Percentiles rank a stretch among this genome's conserved stretches.
These are phyloP conservation scores for Pollenia griseotomentosa DNA, from an alignment of 2,888 invertebrate genomes.

Conservation along the genomic window DNA sequence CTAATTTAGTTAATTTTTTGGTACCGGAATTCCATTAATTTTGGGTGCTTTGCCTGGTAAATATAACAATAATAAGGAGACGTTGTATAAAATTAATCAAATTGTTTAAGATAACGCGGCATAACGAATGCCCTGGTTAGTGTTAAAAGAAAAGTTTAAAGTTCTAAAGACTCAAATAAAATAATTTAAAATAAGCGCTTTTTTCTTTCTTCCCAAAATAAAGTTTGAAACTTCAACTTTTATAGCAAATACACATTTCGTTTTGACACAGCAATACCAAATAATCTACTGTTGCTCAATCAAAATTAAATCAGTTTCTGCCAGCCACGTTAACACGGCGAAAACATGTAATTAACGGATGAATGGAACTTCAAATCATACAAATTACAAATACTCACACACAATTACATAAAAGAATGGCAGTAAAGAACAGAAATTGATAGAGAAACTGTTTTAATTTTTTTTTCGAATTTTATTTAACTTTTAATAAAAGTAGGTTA, in stretches of 20 bases:
- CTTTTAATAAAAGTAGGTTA: slow-evolving; percentile 77
- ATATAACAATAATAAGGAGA: too few species aligned
- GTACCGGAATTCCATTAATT: too few species aligned
- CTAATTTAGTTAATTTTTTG: too few species aligned
- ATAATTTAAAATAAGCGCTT: too few species aligned
- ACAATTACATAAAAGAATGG: slow-evolving; percentile 19
- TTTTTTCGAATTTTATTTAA: slow-evolving; percentile 21
- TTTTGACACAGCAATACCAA: not conserved
- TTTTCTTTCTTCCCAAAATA: too few species aligned
- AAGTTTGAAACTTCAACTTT: too few species aligned
- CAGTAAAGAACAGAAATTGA: slow-evolving; percentile 39
- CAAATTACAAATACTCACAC: slow-evolving; percentile 30
- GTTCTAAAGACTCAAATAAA: too few species aligned
- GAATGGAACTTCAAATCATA: slow-evolving; percentile 56
- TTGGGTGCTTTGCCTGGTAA: too few species aligned
- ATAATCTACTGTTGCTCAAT: slow-evolving; percentile 9
- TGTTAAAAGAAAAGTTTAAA: too few species aligned
- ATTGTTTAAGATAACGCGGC: too few species aligned
- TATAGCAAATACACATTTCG: not conserved
- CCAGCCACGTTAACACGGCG: slow-evolving; percentile 33
- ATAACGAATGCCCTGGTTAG: too few species aligned
- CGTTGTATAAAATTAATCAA: too few species aligned
- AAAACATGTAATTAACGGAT: slow-evolving; percentile 66
- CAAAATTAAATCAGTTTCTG: slow-evolving; percentile 23
- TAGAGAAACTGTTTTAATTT: slow-evolving; percentile 53